Evolutionary conservation across 2,888 invertebrate genomes (phyloP).

Genomic region (Drepana falcataria): DNA sequence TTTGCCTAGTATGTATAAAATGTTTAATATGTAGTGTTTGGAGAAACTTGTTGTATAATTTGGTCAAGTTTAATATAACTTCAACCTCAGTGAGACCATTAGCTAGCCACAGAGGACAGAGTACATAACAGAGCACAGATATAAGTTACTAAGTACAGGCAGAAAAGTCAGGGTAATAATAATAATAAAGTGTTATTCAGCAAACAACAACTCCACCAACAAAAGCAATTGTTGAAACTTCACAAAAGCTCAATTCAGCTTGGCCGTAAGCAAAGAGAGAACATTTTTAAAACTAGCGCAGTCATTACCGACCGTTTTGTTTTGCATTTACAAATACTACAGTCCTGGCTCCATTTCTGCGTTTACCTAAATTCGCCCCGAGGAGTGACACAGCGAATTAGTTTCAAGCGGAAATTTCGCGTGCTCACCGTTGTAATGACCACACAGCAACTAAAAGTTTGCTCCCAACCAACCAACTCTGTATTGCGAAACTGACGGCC

Average conservation of each 20-base stretch:
- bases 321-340: conserved; percentile 57
- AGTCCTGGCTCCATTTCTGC: conserved; percentile 11
- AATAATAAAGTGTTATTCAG: conserved; percentile 14
- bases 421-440: conserved; percentile 62
- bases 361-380: conserved; percentile 35
- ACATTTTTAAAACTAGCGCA: conserved; percentile 48
- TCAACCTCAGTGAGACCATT: too few relatives aligned
- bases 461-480: not conserved
- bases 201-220: conserved; percentile 8
- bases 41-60: too few relatives aligned
- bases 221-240: conserved; percentile 15
- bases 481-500: not conserved
- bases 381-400: conserved; percentile 68
- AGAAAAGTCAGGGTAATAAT: not conserved
- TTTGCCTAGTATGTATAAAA: too few relatives aligned
- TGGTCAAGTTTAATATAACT: too few relatives aligned
- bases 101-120: too few relatives aligned
- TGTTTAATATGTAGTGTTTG: too few relatives aligned
- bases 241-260: not conserved
- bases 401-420: conserved; percentile 58
- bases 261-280: conserved; percentile 9
- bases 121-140: not conserved
- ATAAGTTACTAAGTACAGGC: not conserved
- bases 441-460: conserved; percentile 15
- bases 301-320: conserved; percentile 59